Percentiles rank a stretch among this genome's conserved stretches.
These are phyloP conservation scores for Lacerta viridis DNA, from an alignment of 2,797 vertebrate species.

Conservation along the genomic window DNA sequence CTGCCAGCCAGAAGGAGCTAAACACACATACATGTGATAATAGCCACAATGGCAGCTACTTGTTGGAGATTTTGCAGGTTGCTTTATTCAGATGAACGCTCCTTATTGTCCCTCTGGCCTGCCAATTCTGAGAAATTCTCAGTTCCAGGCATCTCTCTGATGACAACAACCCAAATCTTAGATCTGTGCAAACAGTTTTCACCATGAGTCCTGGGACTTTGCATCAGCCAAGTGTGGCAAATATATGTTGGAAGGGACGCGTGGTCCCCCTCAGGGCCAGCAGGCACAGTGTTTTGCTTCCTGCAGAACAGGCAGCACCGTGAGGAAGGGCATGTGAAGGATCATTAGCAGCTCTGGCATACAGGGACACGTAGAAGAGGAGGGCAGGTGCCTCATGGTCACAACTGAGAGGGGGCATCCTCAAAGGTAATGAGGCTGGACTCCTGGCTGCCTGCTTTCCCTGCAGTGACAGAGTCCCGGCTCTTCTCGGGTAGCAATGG, in stretches of 20 bases:
- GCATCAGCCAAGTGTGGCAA: background rate
- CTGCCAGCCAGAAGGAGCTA: conserved; percentile 13
- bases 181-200: background rate
- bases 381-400: conserved; percentile 67
- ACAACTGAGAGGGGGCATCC: conserved; percentile 89
- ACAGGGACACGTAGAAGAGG: conserved; percentile 43
- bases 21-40: background rate
- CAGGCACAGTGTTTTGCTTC: conserved; percentile 50
- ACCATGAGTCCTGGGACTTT: background rate
- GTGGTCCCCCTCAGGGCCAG: conserved; percentile 4
- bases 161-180: conserved; percentile 18
- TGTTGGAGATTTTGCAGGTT: background rate
- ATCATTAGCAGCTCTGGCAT: conserved; percentile 63
- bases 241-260: conserved; percentile 52
- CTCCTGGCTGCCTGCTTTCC: conserved; percentile 82
- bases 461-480: background rate
- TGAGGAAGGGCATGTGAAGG: background rate
- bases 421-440: conserved; percentile 95
- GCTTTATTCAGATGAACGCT: background rate
- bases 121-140: background rate
- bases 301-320: conserved; percentile 38
- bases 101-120: background rate
- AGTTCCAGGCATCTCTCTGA: background rate
- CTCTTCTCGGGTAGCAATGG: conserved; percentile 79
- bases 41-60: conserved; percentile 15